Evolutionary conservation across 2,113 vertebrate species (phyloP).

Genomic region (Lasiurus borealis): DNA sequence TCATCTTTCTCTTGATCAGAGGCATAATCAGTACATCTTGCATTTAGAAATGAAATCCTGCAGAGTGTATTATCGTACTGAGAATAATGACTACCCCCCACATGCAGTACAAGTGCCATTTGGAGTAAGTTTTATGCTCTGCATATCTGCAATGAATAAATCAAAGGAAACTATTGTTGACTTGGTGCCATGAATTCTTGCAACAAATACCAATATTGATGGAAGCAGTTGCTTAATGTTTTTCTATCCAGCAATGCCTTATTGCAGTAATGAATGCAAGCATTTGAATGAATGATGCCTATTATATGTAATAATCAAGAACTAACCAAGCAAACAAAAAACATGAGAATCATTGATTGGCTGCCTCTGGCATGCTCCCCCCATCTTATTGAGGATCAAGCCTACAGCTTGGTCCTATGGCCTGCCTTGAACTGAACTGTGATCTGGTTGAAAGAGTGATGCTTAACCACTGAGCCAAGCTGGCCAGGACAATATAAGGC

Average conservation of each 20-base stretch:
- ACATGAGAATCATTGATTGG: background rate
- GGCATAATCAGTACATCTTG: constrained; percentile 65
- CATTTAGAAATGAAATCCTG: constrained; percentile 76
- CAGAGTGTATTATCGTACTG: constrained; percentile 77
- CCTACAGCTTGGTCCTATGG: too few species aligned
- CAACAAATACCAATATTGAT: constrained; percentile 80
- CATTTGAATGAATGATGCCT: constrained; percentile 71
- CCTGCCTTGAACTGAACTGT: too few species aligned
- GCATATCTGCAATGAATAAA: constrained; percentile 76
- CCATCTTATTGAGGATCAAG: too few species aligned
- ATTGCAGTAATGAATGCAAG: constrained; percentile 76
- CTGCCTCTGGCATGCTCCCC: too few species aligned
- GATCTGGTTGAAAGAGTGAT: too few species aligned
- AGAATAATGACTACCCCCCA: constrained; percentile 46
- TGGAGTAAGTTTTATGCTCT: constrained; percentile 40
- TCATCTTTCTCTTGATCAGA: constrained; percentile 46
- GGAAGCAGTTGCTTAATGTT: constrained; percentile 79
- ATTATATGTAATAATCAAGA: constrained; percentile 71
- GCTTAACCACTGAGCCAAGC: too few species aligned
- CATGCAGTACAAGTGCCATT: constrained; percentile 26
- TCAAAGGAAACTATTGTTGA: constrained; percentile 74
- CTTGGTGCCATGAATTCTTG: constrained; percentile 55
- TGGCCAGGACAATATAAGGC: background rate
- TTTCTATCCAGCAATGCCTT: constrained; percentile 71
- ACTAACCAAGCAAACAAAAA: background rate